These are phyloP conservation scores for Pseudanteris insignis DNA, from an alignment of 2,888 invertebrate genomes.

Conservation along the genomic window DNA sequence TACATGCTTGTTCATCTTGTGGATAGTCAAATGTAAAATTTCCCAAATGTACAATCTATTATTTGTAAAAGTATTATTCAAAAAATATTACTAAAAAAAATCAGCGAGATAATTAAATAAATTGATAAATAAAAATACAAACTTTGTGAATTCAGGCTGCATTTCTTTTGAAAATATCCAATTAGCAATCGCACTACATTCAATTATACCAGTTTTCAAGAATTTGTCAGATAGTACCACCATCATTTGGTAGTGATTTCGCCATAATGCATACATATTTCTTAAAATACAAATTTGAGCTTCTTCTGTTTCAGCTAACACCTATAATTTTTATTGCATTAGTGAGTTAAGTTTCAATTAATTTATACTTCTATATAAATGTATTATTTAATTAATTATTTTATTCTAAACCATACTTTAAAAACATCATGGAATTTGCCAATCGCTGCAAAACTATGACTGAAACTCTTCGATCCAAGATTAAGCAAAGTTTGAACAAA, in stretches of 20 bases:
- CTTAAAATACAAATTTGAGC: conserved; percentile 93
- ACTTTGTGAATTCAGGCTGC: conserved; percentile 87
- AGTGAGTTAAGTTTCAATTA: not conserved
- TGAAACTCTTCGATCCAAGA: conserved; percentile 95
- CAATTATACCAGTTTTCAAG: conserved; percentile 95
- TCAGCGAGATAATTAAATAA: not conserved
- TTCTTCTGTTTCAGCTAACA: conserved; percentile 91
- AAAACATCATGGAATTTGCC: conserved; percentile 94
- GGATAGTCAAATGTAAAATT: conserved; percentile 92
- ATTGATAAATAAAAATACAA: conserved; percentile 43
- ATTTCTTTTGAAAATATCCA: conserved; percentile 98
- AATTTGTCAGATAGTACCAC: conserved; percentile 95
- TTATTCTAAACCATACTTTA: conserved; percentile 70
- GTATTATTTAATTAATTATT: not conserved
- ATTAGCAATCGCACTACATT: conserved; percentile 95
- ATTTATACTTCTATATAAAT: not conserved
- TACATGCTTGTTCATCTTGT: conserved; percentile 96
- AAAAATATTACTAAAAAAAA: not conserved
- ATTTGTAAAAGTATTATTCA: too few species aligned
- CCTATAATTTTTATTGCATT: too few species aligned
- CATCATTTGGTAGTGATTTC: conserved; percentile 96
- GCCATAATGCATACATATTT: conserved; percentile 95
- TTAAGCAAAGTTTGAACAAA: conserved; percentile 95
- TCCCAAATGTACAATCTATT: conserved; percentile 95
- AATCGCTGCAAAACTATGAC: conserved; percentile 98